phyloP scores from a whole-genome alignment of 2,113 vertebrate genomes.

The Arizona elegans region DNA sequence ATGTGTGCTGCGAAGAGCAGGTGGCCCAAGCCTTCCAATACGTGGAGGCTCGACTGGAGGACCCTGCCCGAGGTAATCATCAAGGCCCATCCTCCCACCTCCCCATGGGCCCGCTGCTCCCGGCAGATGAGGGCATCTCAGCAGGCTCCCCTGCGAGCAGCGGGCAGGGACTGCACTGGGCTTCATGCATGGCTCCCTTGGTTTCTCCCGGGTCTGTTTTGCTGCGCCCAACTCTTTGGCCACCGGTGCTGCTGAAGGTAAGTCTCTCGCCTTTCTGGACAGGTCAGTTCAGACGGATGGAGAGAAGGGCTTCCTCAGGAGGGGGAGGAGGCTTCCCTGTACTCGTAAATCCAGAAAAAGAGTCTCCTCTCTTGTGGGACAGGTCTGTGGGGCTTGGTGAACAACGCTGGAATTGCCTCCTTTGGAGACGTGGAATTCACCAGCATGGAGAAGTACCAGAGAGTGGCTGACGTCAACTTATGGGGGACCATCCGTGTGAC shows the following conservation, averaged over 20 bases:
- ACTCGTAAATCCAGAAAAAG: accelerated
- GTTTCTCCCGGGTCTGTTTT: neutral
- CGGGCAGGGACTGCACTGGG: neutral
- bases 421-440: constrained; percentile 88
- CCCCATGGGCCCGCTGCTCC: too few species aligned
- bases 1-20: constrained; percentile 83
- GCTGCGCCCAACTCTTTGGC: neutral
- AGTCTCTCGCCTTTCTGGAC: neutral
- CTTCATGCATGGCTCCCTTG: neutral
- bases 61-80: constrained; percentile 71
- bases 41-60: constrained; percentile 69
- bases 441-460: constrained; percentile 78
- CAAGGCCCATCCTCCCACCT: neutral
- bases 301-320: neutral
- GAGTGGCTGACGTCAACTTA: constrained; percentile 81
- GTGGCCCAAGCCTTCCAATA: constrained; percentile 72
- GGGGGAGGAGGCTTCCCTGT: neutral
- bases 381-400: constrained; percentile 90
- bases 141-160: neutral
- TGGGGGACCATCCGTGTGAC: constrained; percentile 86
- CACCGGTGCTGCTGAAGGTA: neutral
- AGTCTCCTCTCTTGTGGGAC: constrained; percentile 7
- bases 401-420: constrained; percentile 79
- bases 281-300: neutral
- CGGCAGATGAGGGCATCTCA: neutral